Base-by-base conservation (phyloP, 2,113 vertebrate genomes). In the Phodopus roborovskii region DNA sequence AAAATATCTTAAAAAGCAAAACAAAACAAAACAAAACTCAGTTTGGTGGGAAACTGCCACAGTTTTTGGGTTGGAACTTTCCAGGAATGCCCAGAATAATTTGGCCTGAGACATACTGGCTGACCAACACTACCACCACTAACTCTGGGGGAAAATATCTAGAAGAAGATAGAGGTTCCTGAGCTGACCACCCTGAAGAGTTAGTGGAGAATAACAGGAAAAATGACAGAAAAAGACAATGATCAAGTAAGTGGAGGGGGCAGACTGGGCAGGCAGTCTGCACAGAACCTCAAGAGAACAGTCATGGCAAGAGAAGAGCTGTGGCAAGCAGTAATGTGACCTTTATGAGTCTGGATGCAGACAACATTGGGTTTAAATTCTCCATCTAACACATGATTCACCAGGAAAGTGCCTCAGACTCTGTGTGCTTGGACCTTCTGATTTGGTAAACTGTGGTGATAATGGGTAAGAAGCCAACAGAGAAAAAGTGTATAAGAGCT, bases 171-270 rank as follows among this genome's bases (percentile, higher is more conserved):
- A 75, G 33, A 95, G 48, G 24, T 48, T 84, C 45, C 64, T 73
- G 87, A 48, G 92, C 36, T 95, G 93, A 84, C 91, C 94, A 97
- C 97, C 95, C 95, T 88, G 97, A 62, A 93, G 60, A 95, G 12
- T 7, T 62, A 50, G 45, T 1, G 13, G 12, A n/a, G 77, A 85
- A 45, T 11, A 53, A 56, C 12, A 60, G 88, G 26, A 58, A 2
- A 39, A 45, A 30, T 30, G 58, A 11, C n/a, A 48, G 64, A 33
- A 91, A 83, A 22, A 0, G 24, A 11, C 22, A 77, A 22, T 0
- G 1, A 10, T 71, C 50, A 60, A 70, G 45, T 0, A 20, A 56
- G 15, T 12, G 7, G n/a, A n/a, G 28, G 8, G 0, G 1, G n/a
- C 39, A 24, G 16, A 17, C 8, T 0, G 58, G 22, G 8, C 0